Conservation (phyloP, 2,797 vertebrate genomes). For the Meriones psammophilus region DNA sequence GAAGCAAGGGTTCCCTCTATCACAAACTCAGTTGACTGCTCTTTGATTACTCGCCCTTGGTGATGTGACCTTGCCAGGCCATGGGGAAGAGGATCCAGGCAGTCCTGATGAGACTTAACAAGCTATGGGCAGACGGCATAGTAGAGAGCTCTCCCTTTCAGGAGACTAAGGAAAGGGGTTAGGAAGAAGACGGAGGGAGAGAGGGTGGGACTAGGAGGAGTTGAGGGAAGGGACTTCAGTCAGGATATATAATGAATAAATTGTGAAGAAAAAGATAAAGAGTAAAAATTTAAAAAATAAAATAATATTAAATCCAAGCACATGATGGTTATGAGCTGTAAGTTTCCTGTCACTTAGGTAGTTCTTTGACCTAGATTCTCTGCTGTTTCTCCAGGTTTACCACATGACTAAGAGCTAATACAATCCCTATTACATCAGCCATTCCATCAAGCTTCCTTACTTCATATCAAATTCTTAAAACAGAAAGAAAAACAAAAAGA, state of each 20-base stretch:
- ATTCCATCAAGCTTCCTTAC: not conserved
- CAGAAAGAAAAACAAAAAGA: not conserved
- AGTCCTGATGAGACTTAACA: no score
- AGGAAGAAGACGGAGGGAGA: no score
- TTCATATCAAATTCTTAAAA: not conserved
- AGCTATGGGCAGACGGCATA: no score
- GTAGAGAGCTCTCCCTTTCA: no score
- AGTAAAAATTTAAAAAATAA: not conserved
- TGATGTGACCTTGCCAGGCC: no score
- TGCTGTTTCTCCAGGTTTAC: not conserved
- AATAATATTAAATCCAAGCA: not conserved
- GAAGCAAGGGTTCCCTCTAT: no score
- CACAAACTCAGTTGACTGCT: no score
- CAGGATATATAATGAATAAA: not conserved
- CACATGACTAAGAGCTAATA: not conserved
- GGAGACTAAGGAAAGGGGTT: no score
- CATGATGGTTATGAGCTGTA: not conserved
- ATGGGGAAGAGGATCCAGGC: no score
- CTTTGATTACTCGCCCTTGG: no score
- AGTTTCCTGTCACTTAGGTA: not conserved
- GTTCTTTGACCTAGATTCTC: not conserved
- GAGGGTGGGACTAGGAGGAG: not conserved
- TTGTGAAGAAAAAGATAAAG: not conserved
- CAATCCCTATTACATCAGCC: not conserved
- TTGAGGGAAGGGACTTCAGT: no score